Base-by-base conservation (phyloP, 2,888 invertebrate species). In the Epinotia brunnichana region DNA sequence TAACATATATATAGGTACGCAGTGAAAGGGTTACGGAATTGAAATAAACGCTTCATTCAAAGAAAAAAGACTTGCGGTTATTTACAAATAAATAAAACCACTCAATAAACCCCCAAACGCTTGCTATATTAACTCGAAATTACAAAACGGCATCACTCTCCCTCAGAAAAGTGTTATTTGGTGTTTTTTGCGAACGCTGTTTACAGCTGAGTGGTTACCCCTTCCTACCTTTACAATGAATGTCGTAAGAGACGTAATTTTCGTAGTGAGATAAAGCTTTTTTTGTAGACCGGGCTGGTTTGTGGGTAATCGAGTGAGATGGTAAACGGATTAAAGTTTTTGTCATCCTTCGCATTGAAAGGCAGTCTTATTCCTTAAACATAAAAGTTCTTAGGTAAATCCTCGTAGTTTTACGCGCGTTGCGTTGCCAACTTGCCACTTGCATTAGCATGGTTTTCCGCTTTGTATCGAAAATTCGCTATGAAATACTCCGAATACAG, bases 141-240 rank as follows among this genome's bases (percentile, higher is more conserved):
- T 56, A 56, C 56, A 56, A 56, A 56, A 56, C 15, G 24, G 56
- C 24, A 24, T 56, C 15, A 24, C 29, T 60, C 66, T 74, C 71
- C 73, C 69, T 64, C 15, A 73, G 72, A 74, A 2, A 74, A 76
- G 77, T 72, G 78, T 74, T 77, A 75, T 77, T 77, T 75, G 76
- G 77, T 76, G 76, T 79, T 76, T 76, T 77, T 77, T 74, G 72
- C 70, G 73, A 70, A 77, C 77, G 78, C 77, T 44, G 76, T 78
- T 79, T 74, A 76, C 78, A 79, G 77, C 64, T 77, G 79, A 76
- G 74, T 75, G 69, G 75, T 29, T 77, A 77, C 71, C 77, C 70
- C 70, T 29, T 29, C 15, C 13, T 56, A 3, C 2, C 1, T 3
- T 24, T 7, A 13, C 19, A 56, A 29, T 29, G 29, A 29, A 29